These are phyloP conservation scores for Cebus imitator DNA, from an alignment of 2,113 vertebrate genomes.

Conservation along the genomic window DNA sequence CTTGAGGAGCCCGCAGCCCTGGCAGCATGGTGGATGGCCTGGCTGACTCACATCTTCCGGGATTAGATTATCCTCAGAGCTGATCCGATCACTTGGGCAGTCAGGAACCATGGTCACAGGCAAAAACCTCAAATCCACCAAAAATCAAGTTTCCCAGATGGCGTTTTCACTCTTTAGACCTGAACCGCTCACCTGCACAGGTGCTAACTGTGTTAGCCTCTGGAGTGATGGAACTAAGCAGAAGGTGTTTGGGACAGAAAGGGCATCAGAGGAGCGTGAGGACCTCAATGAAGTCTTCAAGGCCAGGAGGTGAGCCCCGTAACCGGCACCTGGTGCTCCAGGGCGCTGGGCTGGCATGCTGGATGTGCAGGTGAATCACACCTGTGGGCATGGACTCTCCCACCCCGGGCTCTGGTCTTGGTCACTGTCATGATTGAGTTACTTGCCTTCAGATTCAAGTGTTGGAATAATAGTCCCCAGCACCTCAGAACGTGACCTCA, in stretches of 20 bases:
- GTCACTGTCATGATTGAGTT: rapidly evolving
- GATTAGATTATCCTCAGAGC: not conserved
- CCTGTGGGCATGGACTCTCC: not conserved
- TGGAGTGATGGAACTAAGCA: not conserved
- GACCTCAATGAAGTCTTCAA: not conserved
- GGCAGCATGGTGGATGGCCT: not conserved
- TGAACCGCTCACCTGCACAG: not conserved
- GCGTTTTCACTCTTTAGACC: rapidly evolving
- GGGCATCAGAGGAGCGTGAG: not conserved
- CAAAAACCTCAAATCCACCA: not conserved
- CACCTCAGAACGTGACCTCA: not conserved
- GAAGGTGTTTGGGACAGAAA: not conserved
- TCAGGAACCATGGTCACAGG: not conserved
- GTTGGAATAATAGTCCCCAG: not conserved
- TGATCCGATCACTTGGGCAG: not conserved
- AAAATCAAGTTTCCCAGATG: slow-evolving; percentile 14
- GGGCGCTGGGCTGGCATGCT: rapidly evolving
- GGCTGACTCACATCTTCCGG: rapidly evolving
- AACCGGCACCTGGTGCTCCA: not conserved
- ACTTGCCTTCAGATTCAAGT: not conserved
- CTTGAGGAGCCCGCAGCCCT: rapidly evolving
- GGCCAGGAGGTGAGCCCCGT: not conserved
- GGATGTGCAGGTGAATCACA: not conserved
- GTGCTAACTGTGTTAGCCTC: too few relatives aligned
- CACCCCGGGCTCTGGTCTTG: rapidly evolving